These are phyloP conservation scores for Sciurus vulgaris DNA, from an alignment of 2,797 vertebrate species.

Conservation along the genomic window DNA sequence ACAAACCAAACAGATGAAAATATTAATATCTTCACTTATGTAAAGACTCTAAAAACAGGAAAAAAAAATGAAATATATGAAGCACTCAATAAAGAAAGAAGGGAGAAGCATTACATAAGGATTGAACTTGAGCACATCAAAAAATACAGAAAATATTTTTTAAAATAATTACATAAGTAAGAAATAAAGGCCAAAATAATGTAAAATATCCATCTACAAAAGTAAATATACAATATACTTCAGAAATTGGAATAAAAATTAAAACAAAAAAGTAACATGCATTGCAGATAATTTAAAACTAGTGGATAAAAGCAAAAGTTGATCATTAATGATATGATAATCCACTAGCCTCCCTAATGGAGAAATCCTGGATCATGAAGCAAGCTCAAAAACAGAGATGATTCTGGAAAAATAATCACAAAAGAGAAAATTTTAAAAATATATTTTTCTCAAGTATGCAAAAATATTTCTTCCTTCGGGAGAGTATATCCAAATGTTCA, in stretches of 20 bases:
- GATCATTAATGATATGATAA: background rate
- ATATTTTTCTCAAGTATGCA: background rate
- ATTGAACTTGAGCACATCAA: background rate
- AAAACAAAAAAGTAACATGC: background rate
- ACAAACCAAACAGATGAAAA: background rate
- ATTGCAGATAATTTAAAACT: background rate
- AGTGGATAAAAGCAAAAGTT: background rate
- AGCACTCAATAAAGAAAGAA: background rate
- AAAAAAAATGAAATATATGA: background rate
- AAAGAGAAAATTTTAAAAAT: background rate
- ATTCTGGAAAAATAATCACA: background rate
- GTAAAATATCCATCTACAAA: background rate
- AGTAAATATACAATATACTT: background rate
- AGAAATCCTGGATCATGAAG: background rate
- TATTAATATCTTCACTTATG: background rate
- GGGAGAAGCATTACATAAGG: background rate
- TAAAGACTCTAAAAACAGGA: background rate
- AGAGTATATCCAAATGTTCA: background rate
- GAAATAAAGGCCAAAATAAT: background rate
- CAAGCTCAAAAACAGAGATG: background rate
- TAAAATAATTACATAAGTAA: background rate
- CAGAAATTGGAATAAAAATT: background rate
- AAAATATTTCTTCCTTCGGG: background rate
- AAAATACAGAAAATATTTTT: background rate
- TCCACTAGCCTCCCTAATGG: background rate